These are phyloP conservation scores for Oryzias melastigma DNA, from an alignment of 2,113 vertebrate genomes.

Conservation along the genomic window DNA sequence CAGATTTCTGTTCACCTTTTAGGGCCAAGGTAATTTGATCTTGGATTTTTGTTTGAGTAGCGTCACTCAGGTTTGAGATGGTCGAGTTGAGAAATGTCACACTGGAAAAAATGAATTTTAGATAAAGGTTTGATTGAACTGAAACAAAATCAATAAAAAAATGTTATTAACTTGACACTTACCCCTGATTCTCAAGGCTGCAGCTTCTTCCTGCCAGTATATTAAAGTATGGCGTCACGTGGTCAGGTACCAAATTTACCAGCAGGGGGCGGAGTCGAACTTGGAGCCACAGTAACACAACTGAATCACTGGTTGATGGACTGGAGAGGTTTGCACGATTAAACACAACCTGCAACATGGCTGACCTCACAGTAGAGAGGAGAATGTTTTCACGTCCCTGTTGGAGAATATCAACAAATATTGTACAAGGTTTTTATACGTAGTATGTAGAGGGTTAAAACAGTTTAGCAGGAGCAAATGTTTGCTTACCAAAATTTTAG, in stretches of 20 bases:
- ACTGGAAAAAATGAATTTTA: constrained; percentile 42
- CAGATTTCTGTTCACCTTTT: no score
- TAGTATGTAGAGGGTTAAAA: no score
- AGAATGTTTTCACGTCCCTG: constrained; percentile 34
- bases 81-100: constrained; percentile 53
- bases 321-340: constrained; percentile 62
- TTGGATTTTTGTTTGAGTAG: no score
- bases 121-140: not conserved
- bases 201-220: constrained; percentile 63
- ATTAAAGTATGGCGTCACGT: constrained; percentile 57
- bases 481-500: constrained; percentile 49
- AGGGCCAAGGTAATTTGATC: no score
- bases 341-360: constrained; percentile 71
- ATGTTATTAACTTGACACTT: not conserved
- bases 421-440: no score
- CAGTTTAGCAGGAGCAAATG: no score
- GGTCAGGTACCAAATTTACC: constrained; percentile 22
- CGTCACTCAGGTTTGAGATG: not conserved
- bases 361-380: constrained; percentile 44
- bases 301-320: constrained; percentile 35
- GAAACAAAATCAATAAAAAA: not conserved
- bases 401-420: not conserved
- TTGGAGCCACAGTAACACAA: constrained; percentile 60
- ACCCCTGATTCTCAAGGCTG: constrained; percentile 54
- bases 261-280: constrained; percentile 60